Base-by-base conservation (phyloP, 2,888 invertebrate genomes). In the Scelioninae gen. 1 region DNA sequence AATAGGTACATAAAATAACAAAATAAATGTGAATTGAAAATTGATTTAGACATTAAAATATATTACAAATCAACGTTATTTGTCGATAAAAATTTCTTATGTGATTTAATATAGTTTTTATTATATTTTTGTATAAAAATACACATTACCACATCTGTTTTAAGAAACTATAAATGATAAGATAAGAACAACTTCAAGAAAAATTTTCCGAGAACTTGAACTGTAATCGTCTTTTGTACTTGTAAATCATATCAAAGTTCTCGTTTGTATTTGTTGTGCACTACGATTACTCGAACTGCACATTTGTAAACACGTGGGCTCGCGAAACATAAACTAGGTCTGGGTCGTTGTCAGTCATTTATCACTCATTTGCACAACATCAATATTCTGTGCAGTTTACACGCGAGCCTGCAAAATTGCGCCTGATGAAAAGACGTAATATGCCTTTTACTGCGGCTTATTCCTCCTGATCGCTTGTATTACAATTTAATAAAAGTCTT, bases 281-380 rank as follows among this genome's bases (percentile, higher is more conserved):
- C 15, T 13, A 45, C 13, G 49, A 49, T 65, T 49, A 16, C 32
- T 63, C 13, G 10, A 38, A n/a, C 15, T 13, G 58, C 29, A 60
- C 40, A 53, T 38, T 53, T 56, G 23, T 32, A 10, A 34, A 13
- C 75, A 81, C 53, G 71, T 76, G 75, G 69, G 49, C 62, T 74
- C 58, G 60, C 75, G 32, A 81, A 81, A 71, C 45, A 38, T 63
- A 76, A 76, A 81, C 76, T 81, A 34, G 75, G 80, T 81, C 75
- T 81, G 69, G 81, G 81, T 76, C 71, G 76, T 62, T 69, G 76
- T 76, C 76, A 75, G 75, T 75, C 69, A 81, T 81, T 81, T 81
- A 81, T 81, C 76, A 76, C 75, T 75, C 75, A 81, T 81, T 81
- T 80, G 68, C 68, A 63, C 80, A 75, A 80, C 75, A 80, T 80